phyloP scores from a whole-genome alignment of 2,888 invertebrate genomes.

The Dione vanillae region DNA sequence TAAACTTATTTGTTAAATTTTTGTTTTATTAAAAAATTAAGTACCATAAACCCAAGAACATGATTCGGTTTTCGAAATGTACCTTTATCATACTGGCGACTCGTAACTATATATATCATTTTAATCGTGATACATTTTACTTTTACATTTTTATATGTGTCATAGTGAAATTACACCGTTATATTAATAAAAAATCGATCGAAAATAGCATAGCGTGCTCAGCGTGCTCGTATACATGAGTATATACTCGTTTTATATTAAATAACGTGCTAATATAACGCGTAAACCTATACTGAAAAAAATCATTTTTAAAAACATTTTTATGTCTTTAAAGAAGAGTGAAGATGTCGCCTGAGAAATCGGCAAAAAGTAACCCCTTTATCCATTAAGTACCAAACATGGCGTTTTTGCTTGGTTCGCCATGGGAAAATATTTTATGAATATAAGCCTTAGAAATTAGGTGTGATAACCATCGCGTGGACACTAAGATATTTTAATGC shows the following conservation, averaged over 20 bases:
- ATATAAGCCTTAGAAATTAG: not conserved
- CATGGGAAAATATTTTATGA: not conserved
- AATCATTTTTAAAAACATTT: not conserved
- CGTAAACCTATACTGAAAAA: not conserved
- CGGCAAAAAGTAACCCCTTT: not conserved
- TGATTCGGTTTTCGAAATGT: not conserved
- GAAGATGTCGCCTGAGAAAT: not conserved
- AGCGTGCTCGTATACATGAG: too few species aligned
- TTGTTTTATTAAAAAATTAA: too few species aligned
- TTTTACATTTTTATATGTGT: not conserved
- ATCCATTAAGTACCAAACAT: not conserved
- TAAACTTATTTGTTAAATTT: too few species aligned
- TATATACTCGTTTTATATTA: not conserved
- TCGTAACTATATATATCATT: not conserved
- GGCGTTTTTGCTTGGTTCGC: not conserved
- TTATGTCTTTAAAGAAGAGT: not conserved
- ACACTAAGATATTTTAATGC: not conserved
- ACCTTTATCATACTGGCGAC: not conserved
- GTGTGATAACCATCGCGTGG: not conserved
- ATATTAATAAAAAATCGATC: slow-evolving; percentile 12
- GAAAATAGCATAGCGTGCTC: too few species aligned
- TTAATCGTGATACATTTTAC: not conserved
- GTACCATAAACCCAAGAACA: not conserved
- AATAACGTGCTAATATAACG: not conserved
- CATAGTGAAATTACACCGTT: slow-evolving; percentile 2